Base-by-base conservation (phyloP, 2,113 vertebrate genomes). In the Tachysurus vachellii region DNA sequence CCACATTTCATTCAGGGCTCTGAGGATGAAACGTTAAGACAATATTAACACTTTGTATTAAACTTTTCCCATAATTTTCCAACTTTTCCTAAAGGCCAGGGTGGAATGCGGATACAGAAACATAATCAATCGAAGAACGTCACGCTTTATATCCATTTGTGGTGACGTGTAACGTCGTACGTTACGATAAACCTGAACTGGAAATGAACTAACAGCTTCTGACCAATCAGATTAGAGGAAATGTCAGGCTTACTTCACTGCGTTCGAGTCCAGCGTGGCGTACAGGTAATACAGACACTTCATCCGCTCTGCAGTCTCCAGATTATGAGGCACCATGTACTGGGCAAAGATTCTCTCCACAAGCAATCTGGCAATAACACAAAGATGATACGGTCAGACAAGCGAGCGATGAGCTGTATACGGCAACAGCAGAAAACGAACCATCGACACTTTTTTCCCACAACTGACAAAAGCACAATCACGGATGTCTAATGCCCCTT, bases 1-100 rank as follows among this genome's bases (percentile, higher is more conserved):
- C 98, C 98, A 99, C 98, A 99, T 99, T 94, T 99, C 98, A 92
- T 99, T 99, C 90, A 99, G 91, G 87, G 98, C 98, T 94, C 98
- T 99, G 93, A 26, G 61, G 26, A 82, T 7, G 84, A 64, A 80
- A 4, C 36, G 42, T 9, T 21, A 61, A 19, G 44, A 13, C 19
- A 53, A n/a, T 54, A 83, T 82, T 44, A 73, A 73, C 57, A 76
- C 64, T 17, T 71, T 21, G 19, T 10, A 6, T 2, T n/a, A 47
- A 47, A 47, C 44, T 47, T 47, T 47, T 47, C 44, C 44, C 3
- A 47, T 47, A n/a, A n/a, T n/a, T n/a, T n/a, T n/a, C n/a, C n/a
- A n/a, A n/a, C n/a, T n/a, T n/a, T n/a, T n/a, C n/a, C n/a, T n/a
- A n/a, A n/a, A n/a, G n/a, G n/a, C n/a, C n/a, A n/a, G n/a, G n/a